A percentile compares a stretch with the other conserved stretches of the same genome.
These are phyloP conservation scores for Tenebrosternarchus preto DNA, from an alignment of 2,113 vertebrate genomes.

Conservation along the genomic window DNA sequence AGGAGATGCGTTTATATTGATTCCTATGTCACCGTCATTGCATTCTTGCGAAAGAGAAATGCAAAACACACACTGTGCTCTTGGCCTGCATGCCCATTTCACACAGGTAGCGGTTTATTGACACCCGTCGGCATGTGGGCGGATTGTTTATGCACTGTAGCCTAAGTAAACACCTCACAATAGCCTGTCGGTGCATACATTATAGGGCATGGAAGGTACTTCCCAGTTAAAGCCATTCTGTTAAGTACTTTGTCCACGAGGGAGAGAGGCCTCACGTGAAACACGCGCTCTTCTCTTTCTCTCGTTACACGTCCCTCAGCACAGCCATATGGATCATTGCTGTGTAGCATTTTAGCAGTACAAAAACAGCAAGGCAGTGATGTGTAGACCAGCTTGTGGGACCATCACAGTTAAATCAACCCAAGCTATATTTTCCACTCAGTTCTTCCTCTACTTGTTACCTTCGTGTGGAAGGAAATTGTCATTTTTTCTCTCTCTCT, in stretches of 20 bases:
- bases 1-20: constrained; percentile 34
- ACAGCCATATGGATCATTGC: neutral
- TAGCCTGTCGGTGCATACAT: constrained; percentile 22
- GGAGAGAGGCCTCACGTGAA: neutral
- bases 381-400: neutral
- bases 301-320: constrained; percentile 2
- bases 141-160: neutral
- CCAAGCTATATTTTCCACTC: neutral
- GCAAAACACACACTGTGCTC: constrained; percentile 20
- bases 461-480: neutral
- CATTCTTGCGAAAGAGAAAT: constrained; percentile 33
- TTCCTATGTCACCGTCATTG: constrained; percentile 42
- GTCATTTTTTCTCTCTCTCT: too few species aligned
- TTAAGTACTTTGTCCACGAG: neutral
- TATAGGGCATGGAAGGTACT: constrained; percentile 34
- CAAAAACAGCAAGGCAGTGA: neutral
- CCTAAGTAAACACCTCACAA: constrained; percentile 20
- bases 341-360: neutral
- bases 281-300: neutral
- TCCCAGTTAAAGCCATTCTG: constrained; percentile 8
- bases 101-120: constrained; percentile 45
- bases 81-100: constrained; percentile 40
- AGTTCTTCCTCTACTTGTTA: neutral
- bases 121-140: constrained; percentile 24
- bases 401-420: neutral